phyloP scores from a whole-genome alignment of 1,140 invertebrate genomes.

The Condylostylus longicornis region DNA sequence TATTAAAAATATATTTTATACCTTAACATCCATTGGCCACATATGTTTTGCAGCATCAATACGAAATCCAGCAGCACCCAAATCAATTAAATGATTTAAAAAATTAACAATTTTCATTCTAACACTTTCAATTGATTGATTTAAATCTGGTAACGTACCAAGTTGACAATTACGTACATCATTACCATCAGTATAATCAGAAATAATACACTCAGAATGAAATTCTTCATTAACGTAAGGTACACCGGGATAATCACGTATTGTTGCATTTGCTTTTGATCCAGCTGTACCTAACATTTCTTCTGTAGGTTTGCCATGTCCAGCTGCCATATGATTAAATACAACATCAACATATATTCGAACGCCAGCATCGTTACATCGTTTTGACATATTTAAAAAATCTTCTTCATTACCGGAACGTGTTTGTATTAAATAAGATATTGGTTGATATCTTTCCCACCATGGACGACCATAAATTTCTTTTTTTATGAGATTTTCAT shows the following conservation, averaged over 20 bases:
- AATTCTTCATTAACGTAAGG: conserved; percentile 43
- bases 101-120: conserved; percentile 48
- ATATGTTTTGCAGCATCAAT: conserved; percentile 50
- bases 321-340: conserved; percentile 67
- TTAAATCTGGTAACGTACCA: conserved; percentile 55
- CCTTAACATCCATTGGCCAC: conserved; percentile 55
- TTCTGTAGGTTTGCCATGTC: not conserved
- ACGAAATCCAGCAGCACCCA: conserved; percentile 71
- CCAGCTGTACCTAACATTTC: conserved; percentile 44
- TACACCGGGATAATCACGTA: conserved; percentile 39
- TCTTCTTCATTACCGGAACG: conserved; percentile 53
- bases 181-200: conserved; percentile 31
- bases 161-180: conserved; percentile 59
- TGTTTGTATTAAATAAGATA: conserved; percentile 60
- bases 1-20: conserved; percentile 2
- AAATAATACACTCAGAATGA: conserved; percentile 39
- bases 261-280: conserved; percentile 35
- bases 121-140: conserved; percentile 49
- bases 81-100: conserved; percentile 52
- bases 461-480: conserved; percentile 39
- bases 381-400: conserved; percentile 52
- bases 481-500: no score
- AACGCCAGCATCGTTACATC: conserved; percentile 53
- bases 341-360: conserved; percentile 68
- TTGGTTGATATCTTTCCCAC: conserved; percentile 75